Evolutionary conservation across 2,888 invertebrate genomes (phyloP), one percentile per base, ranked within the genome.

Genomic region (Aproaerema taeniolella): DNA sequence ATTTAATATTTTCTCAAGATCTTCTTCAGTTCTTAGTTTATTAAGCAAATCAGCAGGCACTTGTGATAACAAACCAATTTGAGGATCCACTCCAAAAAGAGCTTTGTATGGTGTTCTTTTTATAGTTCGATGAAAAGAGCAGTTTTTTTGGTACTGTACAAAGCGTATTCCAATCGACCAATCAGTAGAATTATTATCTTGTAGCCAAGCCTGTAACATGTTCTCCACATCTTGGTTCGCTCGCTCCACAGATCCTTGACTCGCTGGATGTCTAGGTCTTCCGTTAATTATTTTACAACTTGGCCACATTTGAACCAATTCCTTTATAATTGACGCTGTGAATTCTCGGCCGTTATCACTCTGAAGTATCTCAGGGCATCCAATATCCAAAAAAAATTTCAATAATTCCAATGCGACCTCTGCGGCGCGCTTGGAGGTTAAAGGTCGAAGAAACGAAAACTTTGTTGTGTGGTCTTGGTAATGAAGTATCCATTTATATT

Each of bases 371-470:
- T 2, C n/a, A n/a, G 31, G 31, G n/a, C 15, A 31, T 4, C 31
- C 31, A 16, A 31, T 16, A 16, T 31, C 31, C 16, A 31, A 14
- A n/a, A 31, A 31, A 10, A 31, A n/a, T 31, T 31, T 31, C 31
- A 31, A 16, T 16, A 31, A 20, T 12, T 32, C 32, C 1, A 12
- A 2, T 10, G 32, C 32, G 12, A 32, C 10, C 20, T 32, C 32
- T 13, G 17, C 32, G 11, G n/a, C 9, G 12, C 5, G 9, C 15
- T 32, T 20, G 2, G 17, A 20, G 5, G 7, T 17, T 1, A 32
- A 10, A 5, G 32, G 20, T 6, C 32, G 20, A 8, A 32, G 20
- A 11, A 32, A 20, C 20, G 11, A 20, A 32, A 20, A 32, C 12
- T 32, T 20, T 7, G 32, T 11, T 2, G 16, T 6, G 16, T 12